Conservation (phyloP, 1,140 invertebrate genomes). For the Trachymyrmex cornetzi region DNA sequence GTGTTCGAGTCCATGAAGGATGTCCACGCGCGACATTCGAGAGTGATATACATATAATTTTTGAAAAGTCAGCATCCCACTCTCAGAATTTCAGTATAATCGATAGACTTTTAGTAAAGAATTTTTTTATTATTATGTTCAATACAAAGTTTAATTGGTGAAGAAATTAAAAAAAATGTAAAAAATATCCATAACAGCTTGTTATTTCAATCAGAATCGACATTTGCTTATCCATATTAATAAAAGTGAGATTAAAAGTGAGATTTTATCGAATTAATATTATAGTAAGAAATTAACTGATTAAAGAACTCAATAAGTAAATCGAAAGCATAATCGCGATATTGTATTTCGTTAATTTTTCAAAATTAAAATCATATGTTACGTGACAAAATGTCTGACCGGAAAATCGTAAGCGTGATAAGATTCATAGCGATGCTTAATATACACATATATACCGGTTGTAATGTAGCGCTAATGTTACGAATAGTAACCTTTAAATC, state of each 20-base stretch:
- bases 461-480: neutral
- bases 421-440: neutral
- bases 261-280: too few relatives aligned
- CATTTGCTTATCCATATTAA: neutral
- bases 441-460: neutral
- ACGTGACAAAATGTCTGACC: neutral
- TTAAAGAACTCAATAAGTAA: neutral
- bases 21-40: slow-evolving; percentile 8
- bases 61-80: neutral
- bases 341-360: neutral
- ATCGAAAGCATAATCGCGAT: neutral
- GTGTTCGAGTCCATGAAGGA: slow-evolving; percentile 44
- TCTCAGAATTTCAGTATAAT: neutral
- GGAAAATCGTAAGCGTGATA: neutral
- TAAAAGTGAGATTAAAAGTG: too few relatives aligned
- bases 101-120: neutral
- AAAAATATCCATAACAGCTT: neutral
- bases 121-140: neutral
- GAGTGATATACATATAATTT: neutral
- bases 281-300: neutral
- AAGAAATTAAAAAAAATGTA: neutral
- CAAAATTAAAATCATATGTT: neutral
- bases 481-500: slow-evolving; percentile 27
- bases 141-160: neutral
- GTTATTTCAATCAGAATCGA: neutral